A percentile compares a stretch with the other conserved stretches of the same genome.
phyloP scores from a whole-genome alignment of 2,113 vertebrate genomes.

The Alces alces region DNA sequence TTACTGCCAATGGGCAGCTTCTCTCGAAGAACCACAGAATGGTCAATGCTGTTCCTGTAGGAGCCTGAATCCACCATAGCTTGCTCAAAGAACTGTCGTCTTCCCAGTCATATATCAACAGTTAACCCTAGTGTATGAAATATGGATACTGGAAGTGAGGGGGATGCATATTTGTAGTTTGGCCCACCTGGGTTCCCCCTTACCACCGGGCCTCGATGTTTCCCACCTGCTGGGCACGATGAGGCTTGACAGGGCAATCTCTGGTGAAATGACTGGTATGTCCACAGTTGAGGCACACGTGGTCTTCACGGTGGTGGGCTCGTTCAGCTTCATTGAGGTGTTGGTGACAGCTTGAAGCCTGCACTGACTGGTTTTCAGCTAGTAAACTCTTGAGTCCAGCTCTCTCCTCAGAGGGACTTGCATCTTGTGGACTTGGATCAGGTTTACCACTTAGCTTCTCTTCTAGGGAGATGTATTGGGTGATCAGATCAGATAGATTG shows the following conservation, averaged over 20 bases:
- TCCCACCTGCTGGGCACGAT: not conserved
- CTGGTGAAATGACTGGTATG: constrained; percentile 43
- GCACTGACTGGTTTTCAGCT: not conserved
- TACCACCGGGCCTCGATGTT: constrained; percentile 34
- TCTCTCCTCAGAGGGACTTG: not conserved
- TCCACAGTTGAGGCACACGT: constrained; percentile 43
- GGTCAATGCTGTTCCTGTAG: constrained; percentile 52
- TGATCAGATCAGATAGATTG: constrained; percentile 10
- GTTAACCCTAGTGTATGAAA: constrained; percentile 33
- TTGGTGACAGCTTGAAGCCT: not conserved
- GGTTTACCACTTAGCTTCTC: not conserved
- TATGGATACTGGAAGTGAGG: constrained; percentile 54
- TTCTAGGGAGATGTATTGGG: not conserved
- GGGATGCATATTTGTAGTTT: constrained; percentile 55
- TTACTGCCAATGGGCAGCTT: constrained; percentile 34
- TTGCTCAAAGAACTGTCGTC: constrained; percentile 42
- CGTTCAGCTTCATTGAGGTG: constrained; percentile 29
- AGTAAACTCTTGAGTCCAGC: not conserved
- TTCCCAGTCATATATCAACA: constrained; percentile 53
- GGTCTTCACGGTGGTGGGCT: not conserved
- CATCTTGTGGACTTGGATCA: not conserved
- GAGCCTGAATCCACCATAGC: constrained; percentile 47
- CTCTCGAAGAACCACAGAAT: constrained; percentile 39
- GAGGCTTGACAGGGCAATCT: constrained; percentile 28
- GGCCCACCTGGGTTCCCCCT: constrained; percentile 19